These are phyloP conservation scores for Rana temporaria DNA, from an alignment of 2,113 vertebrate species.

Conservation along the genomic window DNA sequence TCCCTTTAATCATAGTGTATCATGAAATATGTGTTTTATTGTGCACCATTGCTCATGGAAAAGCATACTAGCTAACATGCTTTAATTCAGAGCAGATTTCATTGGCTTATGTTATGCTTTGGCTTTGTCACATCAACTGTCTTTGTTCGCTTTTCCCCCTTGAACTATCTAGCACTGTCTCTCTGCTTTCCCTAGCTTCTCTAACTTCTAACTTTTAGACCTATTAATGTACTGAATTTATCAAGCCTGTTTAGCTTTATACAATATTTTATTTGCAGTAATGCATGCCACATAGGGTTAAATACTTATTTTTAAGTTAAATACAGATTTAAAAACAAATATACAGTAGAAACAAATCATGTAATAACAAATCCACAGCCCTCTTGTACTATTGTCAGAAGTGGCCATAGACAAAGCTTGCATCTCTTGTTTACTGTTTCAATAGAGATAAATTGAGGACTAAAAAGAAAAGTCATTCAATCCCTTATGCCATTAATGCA, in stretches of 20 bases:
- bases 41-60: not conserved
- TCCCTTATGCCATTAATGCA: too few relatives aligned
- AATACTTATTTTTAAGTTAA: too few relatives aligned
- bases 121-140: constrained; percentile 47
- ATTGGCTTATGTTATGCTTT: constrained; percentile 48
- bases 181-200: constrained; percentile 25
- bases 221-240: too few relatives aligned
- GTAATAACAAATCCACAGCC: too few relatives aligned
- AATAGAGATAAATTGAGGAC: too few relatives aligned
- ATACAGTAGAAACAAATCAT: too few relatives aligned
- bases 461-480: too few relatives aligned
- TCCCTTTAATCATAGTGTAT: not conserved
- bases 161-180: constrained; percentile 17
- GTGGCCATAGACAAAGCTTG: too few relatives aligned
- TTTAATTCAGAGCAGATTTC: not conserved
- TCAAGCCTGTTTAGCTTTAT: not conserved
- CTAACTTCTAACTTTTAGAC: constrained; percentile 3
- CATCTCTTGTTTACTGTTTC: too few relatives aligned
- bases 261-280: not conserved
- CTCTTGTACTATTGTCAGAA: too few relatives aligned
- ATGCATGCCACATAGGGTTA: not conserved
- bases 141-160: constrained; percentile 39
- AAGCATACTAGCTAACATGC: not conserved
- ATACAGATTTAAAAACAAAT: not conserved
- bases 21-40: not conserved